Evolutionary conservation across 2,888 invertebrate species (phyloP), one percentile per base, ranked within the genome.

Genomic region (Nomada lathburiana): DNA sequence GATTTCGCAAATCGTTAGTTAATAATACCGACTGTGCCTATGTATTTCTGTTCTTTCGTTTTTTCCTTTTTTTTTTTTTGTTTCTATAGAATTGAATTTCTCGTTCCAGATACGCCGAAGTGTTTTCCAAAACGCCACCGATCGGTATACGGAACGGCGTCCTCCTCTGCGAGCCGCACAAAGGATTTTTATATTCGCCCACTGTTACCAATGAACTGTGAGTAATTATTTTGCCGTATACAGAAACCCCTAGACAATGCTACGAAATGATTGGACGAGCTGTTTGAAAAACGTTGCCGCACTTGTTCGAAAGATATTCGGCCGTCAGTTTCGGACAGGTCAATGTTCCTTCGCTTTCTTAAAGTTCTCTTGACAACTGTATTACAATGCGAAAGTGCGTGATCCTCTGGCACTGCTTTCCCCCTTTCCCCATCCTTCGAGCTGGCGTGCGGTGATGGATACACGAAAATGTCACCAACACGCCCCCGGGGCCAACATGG

Each of bases 391-490:
- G 90, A 91, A 90, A 91, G 91, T 89, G 88, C 87, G 88, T 90
- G 91, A 91, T 91, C 90, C 88, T 82, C 80, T 85, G 89, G 87
- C 90, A 86, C 85, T 87, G 80, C 86, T 89, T 88, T 86, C 84
- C 75, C 86, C 84, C 88, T 71, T 84, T 74, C 85, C 78, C 82
- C 81, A 53, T 77, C 72, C 78, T 64, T 52, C 57, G 63, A 62
- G 59, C 59, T 62, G 55, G 18, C 18, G 87, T 82, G 82, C 84
- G 85, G 91, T 93, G 93, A 93, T 93, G 93, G 93, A 93, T 93
- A 93, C 92, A 91, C 91, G 90, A 92, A 93, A 91, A 91, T 92
- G 93, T 93, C 93, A 93, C 88, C 86, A 90, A 85, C 93, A 93
- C 91, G 91, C 91, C 93, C 89, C 91, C 87, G 87, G 89, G 92